phyloP scores from a whole-genome alignment of 2,888 invertebrate genomes.

The Idaea dimidiata region DNA sequence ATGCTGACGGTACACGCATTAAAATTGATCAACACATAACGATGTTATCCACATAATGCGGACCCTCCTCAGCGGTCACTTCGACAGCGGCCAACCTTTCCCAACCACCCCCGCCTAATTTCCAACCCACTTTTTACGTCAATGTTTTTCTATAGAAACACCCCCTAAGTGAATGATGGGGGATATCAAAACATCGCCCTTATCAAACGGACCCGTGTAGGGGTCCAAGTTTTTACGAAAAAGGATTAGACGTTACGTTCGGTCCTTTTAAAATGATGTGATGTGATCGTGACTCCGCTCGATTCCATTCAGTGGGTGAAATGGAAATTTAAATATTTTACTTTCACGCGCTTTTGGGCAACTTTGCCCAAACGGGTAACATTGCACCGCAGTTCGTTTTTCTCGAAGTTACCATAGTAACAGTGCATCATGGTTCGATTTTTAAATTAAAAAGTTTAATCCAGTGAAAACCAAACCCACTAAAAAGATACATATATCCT shows the following conservation, averaged over 20 bases:
- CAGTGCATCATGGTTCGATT: no score
- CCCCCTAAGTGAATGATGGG: conserved; percentile 72
- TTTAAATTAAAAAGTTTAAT: no score
- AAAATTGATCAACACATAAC: conserved; percentile 81
- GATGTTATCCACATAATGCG: conserved; percentile 76
- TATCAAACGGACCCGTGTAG: conserved; percentile 54
- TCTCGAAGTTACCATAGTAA: no score
- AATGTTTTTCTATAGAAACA: conserved; percentile 78
- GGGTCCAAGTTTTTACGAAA: conserved; percentile 69
- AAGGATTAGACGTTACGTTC: conserved; percentile 68
- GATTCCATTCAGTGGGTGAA: neutral
- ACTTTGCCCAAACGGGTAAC: neutral
- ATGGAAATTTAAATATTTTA: neutral
- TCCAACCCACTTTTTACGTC: conserved; percentile 78
- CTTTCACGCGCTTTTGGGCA: neutral
- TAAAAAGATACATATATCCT: no score
- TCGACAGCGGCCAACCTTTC: conserved; percentile 75
- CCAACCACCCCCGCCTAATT: conserved; percentile 58
- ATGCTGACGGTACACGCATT: conserved; percentile 59
- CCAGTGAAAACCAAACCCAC: no score
- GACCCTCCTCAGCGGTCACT: conserved; percentile 80
- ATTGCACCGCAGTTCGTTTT: no score
- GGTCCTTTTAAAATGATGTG: conserved; percentile 55
- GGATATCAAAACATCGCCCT: conserved; percentile 78
- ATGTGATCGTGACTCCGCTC: conserved; percentile 37